Base-by-base conservation (phyloP, 2,113 vertebrate species). In the Thamnophis sirtalis region DNA sequence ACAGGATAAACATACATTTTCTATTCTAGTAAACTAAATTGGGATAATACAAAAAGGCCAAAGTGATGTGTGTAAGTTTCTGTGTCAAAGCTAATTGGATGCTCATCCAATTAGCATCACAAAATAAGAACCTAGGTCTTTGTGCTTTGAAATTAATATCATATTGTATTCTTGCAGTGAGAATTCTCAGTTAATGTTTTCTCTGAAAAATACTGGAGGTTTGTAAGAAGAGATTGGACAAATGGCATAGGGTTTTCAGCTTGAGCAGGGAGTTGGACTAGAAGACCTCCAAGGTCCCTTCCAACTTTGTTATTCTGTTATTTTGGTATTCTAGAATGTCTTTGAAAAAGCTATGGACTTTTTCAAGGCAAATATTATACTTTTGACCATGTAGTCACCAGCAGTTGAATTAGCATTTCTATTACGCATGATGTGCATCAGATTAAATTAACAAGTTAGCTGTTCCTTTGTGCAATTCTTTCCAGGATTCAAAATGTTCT, bases 161-260 rank as follows among this genome's bases (percentile, higher is more conserved):
- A 95, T 94, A 91, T n/a, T n/a, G n/a, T n/a, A n/a, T 92, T 26
- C 24, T 63, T 55, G 33, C 92, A 54, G 58, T 86, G 94, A 89
- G 95, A 95, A 68, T 49, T 0, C 84, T 93, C 38, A 93, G 68
- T 91, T 43, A 53, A 87, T 92, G 86, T 91, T 94, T 24, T 87
- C 8, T 92, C 80, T 84, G 92, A 95, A 96, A 95, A 38, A 60
- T 9, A 28, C 58, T 63, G 58, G 58, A 28, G 24, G 58, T 63
- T 63, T 63, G 9, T 28, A 63, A 63, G 26, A 63, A 63, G 58
- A 28, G 58, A 26, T 24, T 63, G 58, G 58, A 60, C 58, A 60
- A 60, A 60, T 60, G 24, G 58, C n/a, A 63, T n/a, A 63, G 60
- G 10, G 26, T 13, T n/a, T 63, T 13, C 60, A n/a, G 60, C 26